Conservation (phyloP, 2,797 vertebrate genomes). For the Pseudochirops cupreus region DNA sequence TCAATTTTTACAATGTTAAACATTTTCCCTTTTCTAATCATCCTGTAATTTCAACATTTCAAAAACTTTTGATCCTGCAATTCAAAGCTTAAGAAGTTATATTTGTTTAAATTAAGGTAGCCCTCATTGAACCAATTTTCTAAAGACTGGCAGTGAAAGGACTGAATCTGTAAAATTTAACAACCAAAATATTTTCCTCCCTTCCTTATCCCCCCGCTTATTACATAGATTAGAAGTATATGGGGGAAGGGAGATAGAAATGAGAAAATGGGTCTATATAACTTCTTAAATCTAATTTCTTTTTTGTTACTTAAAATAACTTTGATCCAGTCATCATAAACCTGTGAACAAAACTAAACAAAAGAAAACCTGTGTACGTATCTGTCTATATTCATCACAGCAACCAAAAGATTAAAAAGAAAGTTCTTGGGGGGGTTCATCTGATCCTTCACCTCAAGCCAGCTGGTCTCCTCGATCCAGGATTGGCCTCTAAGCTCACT, state of each 20-base stretch:
- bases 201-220: background rate
- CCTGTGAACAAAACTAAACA: background rate
- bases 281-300: background rate
- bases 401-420: background rate
- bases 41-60: background rate
- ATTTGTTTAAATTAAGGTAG: background rate
- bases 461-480: background rate
- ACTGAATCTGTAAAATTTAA: background rate
- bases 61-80: conserved; percentile 15
- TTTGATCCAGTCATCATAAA: background rate
- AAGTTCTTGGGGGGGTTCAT: background rate
- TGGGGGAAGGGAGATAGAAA: background rate
- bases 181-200: background rate
- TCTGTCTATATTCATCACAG: background rate
- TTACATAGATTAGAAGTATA: background rate
- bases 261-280: background rate
- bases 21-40: background rate
- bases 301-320: background rate
- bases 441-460: background rate
- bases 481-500: background rate
- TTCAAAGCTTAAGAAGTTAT: background rate
- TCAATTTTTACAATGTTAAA: background rate
- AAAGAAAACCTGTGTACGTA: background rate
- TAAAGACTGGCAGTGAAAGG: background rate
- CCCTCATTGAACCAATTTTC: conserved; percentile 2